phyloP scores from a whole-genome alignment of 2,797 vertebrate species.

The Sebastes minor region DNA sequence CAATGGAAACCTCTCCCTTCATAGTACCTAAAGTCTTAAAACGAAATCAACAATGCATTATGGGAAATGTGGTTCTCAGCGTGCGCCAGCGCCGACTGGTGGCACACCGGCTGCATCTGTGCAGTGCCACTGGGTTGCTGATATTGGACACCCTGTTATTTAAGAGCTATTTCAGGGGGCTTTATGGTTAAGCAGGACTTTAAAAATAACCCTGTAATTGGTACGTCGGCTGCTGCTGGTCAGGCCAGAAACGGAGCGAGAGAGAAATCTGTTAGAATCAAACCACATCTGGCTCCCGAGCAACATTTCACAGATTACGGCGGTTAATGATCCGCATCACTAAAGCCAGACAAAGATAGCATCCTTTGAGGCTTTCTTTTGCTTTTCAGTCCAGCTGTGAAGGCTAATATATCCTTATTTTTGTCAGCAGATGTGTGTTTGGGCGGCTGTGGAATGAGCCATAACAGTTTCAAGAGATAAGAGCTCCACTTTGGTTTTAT shows the following conservation, averaged over 20 bases:
- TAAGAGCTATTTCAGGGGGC: constrained; percentile 68
- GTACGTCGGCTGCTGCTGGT: constrained; percentile 44
- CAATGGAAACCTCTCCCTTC: constrained; percentile 1
- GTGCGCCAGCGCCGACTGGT: not conserved
- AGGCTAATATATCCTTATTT: not conserved
- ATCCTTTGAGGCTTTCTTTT: constrained; percentile 19
- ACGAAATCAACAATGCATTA: constrained; percentile 26
- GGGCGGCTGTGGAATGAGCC: not conserved
- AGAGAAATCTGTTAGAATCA: constrained; percentile 18
- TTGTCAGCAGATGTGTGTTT: constrained; percentile 14
- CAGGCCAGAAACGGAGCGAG: not conserved
- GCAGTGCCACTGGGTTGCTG: constrained; percentile 26
- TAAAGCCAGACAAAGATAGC: constrained; percentile 5
- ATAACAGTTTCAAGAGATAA: constrained; percentile 22
- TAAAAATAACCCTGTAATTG: constrained; percentile 78
- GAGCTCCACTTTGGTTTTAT: constrained; percentile 8
- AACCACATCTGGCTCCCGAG: constrained; percentile 55
- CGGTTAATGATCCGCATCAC: constrained; percentile 48
- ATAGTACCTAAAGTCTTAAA: not conserved
- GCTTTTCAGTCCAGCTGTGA: not conserved
- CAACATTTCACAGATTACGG: constrained; percentile 31
- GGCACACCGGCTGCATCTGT: constrained; percentile 31
- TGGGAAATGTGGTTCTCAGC: constrained; percentile 44
- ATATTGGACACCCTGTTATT: constrained; percentile 76
- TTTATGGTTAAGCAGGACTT: constrained; percentile 64